Evolutionary conservation across 2,797 vertebrate genomes (phyloP).

Genomic region (Graptemys geographica): DNA sequence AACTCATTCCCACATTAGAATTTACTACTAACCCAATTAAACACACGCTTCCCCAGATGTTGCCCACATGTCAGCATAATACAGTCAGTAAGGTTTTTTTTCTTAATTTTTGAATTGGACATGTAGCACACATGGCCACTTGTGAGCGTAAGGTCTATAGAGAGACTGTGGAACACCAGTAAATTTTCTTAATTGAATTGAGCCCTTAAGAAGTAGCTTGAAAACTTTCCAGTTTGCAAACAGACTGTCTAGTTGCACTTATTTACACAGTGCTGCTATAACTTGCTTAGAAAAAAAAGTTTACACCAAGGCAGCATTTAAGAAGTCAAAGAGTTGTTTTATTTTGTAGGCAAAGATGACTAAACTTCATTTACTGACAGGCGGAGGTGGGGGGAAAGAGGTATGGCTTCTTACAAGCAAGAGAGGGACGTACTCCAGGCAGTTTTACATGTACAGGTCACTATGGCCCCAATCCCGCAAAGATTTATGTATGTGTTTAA

Average conservation of each 20-base stretch:
- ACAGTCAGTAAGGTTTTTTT: slow-evolving; percentile 32
- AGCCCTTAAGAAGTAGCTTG: slow-evolving; percentile 41
- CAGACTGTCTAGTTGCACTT: slow-evolving; percentile 59
- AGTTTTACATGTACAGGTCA: background rate
- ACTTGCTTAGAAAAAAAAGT: slow-evolving; percentile 31
- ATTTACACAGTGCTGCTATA: slow-evolving; percentile 62
- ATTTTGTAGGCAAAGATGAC: slow-evolving; percentile 32
- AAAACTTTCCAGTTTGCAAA: slow-evolving; percentile 55
- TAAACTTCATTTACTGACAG: background rate
- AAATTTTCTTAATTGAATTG: slow-evolving; percentile 69
- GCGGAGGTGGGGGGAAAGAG: background rate
- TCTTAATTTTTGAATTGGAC: slow-evolving; percentile 11
- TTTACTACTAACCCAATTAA: slow-evolving; percentile 68
- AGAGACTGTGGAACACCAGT: slow-evolving; percentile 61
- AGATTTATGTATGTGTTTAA: background rate
- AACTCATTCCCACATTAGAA: slow-evolving; percentile 31
- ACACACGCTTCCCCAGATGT: slow-evolving; percentile 39
- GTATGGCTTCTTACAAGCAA: background rate
- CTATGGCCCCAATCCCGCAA: background rate
- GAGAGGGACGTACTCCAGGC: background rate
- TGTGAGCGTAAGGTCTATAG: slow-evolving; percentile 49
- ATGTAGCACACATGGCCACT: background rate
- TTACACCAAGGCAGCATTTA: slow-evolving; percentile 48
- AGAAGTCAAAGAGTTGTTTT: slow-evolving; percentile 57
- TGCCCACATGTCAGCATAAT: slow-evolving; percentile 38